A percentile compares a stretch with the other conserved stretches of the same genome.
phyloP scores from a whole-genome alignment of 2,888 invertebrate species.

The Dione vanillae region DNA sequence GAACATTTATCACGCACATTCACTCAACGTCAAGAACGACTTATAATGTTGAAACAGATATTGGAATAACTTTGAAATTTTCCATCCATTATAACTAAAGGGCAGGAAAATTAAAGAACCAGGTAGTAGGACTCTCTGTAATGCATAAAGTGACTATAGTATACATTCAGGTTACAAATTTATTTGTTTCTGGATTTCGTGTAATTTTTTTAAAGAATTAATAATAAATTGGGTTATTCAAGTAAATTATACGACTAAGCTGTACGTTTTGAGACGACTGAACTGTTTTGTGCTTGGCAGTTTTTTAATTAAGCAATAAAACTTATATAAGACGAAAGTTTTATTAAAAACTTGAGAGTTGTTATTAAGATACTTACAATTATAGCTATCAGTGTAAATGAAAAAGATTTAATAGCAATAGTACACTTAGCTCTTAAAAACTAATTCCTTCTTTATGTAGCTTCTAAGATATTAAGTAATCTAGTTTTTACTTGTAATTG shows the following conservation, averaged over 20 bases:
- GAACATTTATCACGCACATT: constrained; percentile 12
- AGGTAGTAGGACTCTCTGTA: too few species aligned
- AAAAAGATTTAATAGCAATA: too few species aligned
- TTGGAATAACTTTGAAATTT: constrained; percentile 8
- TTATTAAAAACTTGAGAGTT: not conserved
- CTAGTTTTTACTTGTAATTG: too few species aligned
- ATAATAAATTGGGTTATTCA: too few species aligned
- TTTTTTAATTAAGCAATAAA: too few species aligned
- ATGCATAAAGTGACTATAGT: too few species aligned
- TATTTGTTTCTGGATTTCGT: not conserved
- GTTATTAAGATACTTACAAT: constrained; percentile 5
- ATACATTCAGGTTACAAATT: too few species aligned
- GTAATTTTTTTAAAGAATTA: not conserved
- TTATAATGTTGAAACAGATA: constrained; percentile 2
- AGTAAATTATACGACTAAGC: not conserved
- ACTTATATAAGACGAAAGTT: not conserved
- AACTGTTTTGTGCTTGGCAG: not conserved
- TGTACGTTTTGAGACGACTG: too few species aligned
- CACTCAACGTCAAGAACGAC: not conserved
- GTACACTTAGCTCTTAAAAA: too few species aligned
- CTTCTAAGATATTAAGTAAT: too few species aligned
- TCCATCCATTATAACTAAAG: not conserved
- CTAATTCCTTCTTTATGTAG: not conserved
- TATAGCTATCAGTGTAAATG: not conserved
- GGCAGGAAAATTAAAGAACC: too few species aligned